Conservation (phyloP, 2,797 vertebrate genomes). For the Neostethus bicornis region DNA sequence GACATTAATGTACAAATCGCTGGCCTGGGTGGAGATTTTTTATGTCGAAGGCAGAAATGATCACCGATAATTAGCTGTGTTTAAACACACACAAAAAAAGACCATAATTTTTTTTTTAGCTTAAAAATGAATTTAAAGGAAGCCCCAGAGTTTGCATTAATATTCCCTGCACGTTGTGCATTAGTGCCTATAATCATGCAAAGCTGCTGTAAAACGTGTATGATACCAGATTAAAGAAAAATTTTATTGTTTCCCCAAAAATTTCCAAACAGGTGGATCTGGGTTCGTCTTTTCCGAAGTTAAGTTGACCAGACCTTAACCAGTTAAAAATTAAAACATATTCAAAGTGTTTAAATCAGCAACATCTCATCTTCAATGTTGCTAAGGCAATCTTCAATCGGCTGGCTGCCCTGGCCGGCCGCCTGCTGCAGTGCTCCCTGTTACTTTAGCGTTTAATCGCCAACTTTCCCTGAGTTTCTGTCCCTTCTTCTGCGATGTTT, state of each 20-base stretch:
- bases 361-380: too few relatives aligned
- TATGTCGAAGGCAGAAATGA: slow-evolving; percentile 74
- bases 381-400: too few relatives aligned
- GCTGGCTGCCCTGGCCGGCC: too few relatives aligned
- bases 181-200: slow-evolving; percentile 1
- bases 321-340: too few relatives aligned
- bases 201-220: background rate
- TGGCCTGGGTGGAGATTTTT: slow-evolving; percentile 72
- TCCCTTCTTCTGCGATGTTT: too few relatives aligned
- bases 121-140: background rate
- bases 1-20: slow-evolving; percentile 73
- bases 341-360: too few relatives aligned
- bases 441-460: too few relatives aligned
- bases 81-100: slow-evolving; percentile 36
- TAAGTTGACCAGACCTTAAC: too few relatives aligned
- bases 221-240: background rate
- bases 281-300: background rate
- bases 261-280: slow-evolving; percentile 3
- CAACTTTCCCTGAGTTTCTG: too few relatives aligned
- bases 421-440: too few relatives aligned
- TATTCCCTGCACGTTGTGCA: background rate
- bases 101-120: slow-evolving; percentile 17
- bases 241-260: background rate
- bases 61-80: slow-evolving; percentile 69
- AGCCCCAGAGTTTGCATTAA: background rate